Evolutionary conservation across 2,888 invertebrate species (phyloP).

Genomic region (Ectropis crepuscularia): DNA sequence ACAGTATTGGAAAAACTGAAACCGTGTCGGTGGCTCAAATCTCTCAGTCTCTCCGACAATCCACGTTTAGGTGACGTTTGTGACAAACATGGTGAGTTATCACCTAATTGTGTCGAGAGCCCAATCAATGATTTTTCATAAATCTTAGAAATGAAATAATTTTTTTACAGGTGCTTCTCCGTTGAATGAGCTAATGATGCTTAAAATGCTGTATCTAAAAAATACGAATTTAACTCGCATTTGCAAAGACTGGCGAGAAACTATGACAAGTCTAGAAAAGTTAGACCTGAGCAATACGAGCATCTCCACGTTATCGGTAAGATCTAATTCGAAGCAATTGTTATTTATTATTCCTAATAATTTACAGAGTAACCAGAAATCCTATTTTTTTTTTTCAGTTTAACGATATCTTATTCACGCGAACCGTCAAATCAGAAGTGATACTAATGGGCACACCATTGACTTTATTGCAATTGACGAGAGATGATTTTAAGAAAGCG

Average conservation of each 20-base stretch:
- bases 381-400: background rate
- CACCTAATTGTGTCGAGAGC: no score
- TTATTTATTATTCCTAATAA: background rate
- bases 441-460: slow-evolving; percentile 1
- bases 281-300: background rate
- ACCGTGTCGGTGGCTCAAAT: background rate
- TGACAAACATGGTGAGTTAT: background rate
- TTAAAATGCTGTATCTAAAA: background rate
- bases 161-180: background rate
- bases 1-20: background rate
- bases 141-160: no score
- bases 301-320: background rate
- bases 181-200: background rate
- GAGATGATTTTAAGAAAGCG: background rate
- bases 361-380: background rate
- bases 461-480: background rate
- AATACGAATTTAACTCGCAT: background rate
- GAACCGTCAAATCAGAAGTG: slow-evolving; percentile 1
- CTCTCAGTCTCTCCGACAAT: slow-evolving; percentile 1
- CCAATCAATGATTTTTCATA: no score
- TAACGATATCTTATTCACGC: slow-evolving; percentile 1
- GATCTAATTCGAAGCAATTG: background rate
- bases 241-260: slow-evolving; percentile 3
- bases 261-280: background rate
- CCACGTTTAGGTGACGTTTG: slow-evolving; percentile 5